Evolutionary conservation across 2,113 vertebrate genomes (phyloP).

Genomic region (Poeciliopsis prolifica): DNA sequence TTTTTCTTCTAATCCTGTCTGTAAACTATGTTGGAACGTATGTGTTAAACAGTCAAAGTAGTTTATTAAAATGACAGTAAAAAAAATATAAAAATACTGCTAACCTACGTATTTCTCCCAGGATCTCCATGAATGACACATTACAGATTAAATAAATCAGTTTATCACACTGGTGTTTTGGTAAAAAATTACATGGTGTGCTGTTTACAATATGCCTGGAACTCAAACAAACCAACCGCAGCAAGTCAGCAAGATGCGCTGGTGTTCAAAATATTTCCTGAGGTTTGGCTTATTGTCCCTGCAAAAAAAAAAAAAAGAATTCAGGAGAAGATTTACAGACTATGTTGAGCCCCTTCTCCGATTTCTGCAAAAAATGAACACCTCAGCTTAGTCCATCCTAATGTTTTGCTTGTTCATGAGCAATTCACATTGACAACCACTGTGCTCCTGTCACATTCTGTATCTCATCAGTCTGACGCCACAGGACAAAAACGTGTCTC

Average conservation of each 20-base stretch:
- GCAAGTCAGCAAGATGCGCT: constrained; percentile 22
- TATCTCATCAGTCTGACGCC: constrained; percentile 57
- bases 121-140: constrained; percentile 41
- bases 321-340: constrained; percentile 47
- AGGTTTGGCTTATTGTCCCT: constrained; percentile 29
- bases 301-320: constrained; percentile 13
- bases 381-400: constrained; percentile 34
- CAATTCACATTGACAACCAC: constrained; percentile 70
- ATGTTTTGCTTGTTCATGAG: constrained; percentile 65
- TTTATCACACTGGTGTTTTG: constrained; percentile 7
- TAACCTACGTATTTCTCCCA: background rate
- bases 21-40: constrained; percentile 34
- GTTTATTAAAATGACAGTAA: background rate
- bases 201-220: constrained; percentile 39
- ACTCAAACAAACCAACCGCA: constrained; percentile 38
- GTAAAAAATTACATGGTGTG: constrained; percentile 12
- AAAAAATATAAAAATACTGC: constrained; percentile 1
- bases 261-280: constrained; percentile 20
- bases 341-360: constrained; percentile 38
- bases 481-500: constrained; percentile 50
- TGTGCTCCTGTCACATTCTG: constrained; percentile 73
- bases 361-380: constrained; percentile 42
- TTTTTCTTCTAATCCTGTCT: constrained; percentile 15
- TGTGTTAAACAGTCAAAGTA: constrained; percentile 16
- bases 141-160: constrained; percentile 30